These are phyloP conservation scores for Nyctibius bracteatus DNA, from an alignment of 2,113 vertebrate genomes.

Conservation along the genomic window DNA sequence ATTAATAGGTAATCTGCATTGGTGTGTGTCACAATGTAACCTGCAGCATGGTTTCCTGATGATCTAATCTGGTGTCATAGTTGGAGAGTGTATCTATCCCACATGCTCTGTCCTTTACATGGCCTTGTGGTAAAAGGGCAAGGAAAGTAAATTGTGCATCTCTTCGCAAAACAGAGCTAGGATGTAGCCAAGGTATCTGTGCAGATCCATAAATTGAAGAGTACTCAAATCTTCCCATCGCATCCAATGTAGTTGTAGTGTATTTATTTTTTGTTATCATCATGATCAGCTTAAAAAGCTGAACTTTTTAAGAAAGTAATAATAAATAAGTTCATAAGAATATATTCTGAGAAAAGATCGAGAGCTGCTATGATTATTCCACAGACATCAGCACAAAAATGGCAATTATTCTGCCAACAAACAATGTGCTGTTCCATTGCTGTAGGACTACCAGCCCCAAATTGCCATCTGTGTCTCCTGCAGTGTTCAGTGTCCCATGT, in stretches of 20 bases:
- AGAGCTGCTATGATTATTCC: neutral
- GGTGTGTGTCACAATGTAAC: neutral
- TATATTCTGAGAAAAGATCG: neutral
- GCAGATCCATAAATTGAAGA: neutral
- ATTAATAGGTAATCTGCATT: neutral
- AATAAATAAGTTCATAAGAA: neutral
- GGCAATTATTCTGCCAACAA: conserved; percentile 47
- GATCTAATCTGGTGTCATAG: neutral
- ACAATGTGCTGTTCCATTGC: neutral
- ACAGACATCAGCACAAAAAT: conserved; percentile 9
- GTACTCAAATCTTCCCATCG: neutral
- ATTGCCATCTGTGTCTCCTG: conserved; percentile 50
- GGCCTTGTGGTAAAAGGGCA: neutral
- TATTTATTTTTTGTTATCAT: neutral
- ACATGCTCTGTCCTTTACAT: neutral
- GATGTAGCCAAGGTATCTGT: neutral
- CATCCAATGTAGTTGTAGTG: neutral
- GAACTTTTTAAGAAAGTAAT: neutral
- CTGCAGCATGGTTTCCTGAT: neutral
- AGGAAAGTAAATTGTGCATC: neutral
- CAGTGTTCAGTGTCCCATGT: conserved; percentile 30
- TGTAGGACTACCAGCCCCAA: conserved; percentile 20
- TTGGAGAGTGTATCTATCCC: neutral
- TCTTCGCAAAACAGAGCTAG: neutral
- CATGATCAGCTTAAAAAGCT: no score